Evolutionary conservation across 2,113 vertebrate species (phyloP).

Genomic region (Conger conger): DNA sequence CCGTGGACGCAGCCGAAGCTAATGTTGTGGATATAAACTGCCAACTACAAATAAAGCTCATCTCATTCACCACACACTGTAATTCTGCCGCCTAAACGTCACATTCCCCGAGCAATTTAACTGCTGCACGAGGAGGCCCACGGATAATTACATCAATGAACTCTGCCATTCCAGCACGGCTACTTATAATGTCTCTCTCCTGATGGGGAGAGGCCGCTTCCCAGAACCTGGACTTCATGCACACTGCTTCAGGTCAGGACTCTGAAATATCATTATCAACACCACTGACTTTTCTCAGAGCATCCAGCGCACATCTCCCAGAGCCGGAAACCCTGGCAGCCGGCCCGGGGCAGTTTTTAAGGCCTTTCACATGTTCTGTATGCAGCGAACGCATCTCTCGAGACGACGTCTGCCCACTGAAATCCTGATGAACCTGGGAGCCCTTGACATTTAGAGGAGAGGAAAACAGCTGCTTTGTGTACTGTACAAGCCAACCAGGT

Average conservation of each 20-base stretch:
- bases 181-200: slow-evolving; percentile 4
- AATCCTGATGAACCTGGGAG: neutral
- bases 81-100: slow-evolving; percentile 3
- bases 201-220: neutral
- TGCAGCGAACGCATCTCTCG: neutral
- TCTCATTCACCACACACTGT: neutral
- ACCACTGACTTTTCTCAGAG: slow-evolving; percentile 10
- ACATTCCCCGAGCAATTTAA: slow-evolving; percentile 18
- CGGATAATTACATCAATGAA: slow-evolving; percentile 7
- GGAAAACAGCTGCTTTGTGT: neutral
- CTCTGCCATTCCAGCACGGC: neutral
- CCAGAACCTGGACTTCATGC: neutral
- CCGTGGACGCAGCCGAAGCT: neutral
- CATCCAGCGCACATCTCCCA: neutral
- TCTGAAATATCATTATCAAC: slow-evolving; percentile 13
- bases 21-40: neutral
- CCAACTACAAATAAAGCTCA: neutral
- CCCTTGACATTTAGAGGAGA: neutral
- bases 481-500: neutral
- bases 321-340: neutral
- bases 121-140: neutral
- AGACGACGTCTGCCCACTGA: neutral
- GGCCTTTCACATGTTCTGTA: neutral
- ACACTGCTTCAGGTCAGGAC: slow-evolving; percentile 3
- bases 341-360: neutral